phyloP scores from a whole-genome alignment of 2,113 vertebrate genomes.

The Thermophis baileyi region DNA sequence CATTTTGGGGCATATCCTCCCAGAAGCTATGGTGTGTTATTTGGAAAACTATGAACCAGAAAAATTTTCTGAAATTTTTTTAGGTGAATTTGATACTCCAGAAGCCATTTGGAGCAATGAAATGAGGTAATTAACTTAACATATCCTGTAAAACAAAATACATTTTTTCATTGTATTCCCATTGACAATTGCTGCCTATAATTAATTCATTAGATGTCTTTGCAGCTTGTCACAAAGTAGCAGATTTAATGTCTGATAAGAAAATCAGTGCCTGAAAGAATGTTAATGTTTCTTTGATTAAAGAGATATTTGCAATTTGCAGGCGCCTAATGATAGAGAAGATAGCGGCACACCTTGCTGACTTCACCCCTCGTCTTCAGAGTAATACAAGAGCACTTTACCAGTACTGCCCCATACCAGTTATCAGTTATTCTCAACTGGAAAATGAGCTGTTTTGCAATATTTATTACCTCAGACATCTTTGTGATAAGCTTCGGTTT shows the following conservation, averaged over 20 bases:
- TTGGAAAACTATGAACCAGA: slow-evolving; percentile 97
- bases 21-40: slow-evolving; percentile 99
- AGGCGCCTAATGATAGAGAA: slow-evolving; percentile 99
- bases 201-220: background rate
- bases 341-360: slow-evolving; percentile 94
- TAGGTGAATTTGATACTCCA: slow-evolving; percentile 97
- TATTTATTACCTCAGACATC: slow-evolving; percentile 99
- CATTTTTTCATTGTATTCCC: background rate
- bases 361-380: slow-evolving; percentile 95
- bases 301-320: slow-evolving; percentile 45
- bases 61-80: slow-evolving; percentile 97
- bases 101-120: slow-evolving; percentile 99
- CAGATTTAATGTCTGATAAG: background rate
- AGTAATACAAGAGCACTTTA: slow-evolving; percentile 98
- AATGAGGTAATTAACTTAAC: slow-evolving; percentile 82
- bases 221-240: background rate
- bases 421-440: slow-evolving; percentile 94
- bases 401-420: slow-evolving; percentile 95
- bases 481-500: slow-evolving; percentile 90
- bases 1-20: slow-evolving; percentile 90
- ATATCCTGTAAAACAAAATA: background rate
- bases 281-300: background rate
- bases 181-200: background rate
- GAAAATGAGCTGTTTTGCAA: slow-evolving; percentile 97
- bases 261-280: slow-evolving; percentile 4